Evolutionary conservation across 2,113 vertebrate species (phyloP), one percentile per base, ranked within the genome.

Genomic region (Toxotes chatareus): DNA sequence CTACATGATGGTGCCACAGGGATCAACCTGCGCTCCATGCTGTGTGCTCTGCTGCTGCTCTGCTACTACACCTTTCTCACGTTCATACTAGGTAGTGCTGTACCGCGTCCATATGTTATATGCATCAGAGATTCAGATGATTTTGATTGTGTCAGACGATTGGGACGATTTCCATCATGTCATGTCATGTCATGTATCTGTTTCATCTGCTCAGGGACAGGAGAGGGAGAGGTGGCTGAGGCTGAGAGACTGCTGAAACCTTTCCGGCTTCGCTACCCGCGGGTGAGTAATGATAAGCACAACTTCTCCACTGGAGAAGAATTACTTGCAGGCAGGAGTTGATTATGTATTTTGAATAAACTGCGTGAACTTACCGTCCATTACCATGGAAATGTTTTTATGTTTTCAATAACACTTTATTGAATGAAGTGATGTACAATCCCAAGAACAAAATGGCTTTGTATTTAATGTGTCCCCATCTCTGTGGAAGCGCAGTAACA

Each of bases 11-110:
- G 95, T 0, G 95, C 94, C 31, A 92, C 88, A 0, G 94, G 86
- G n/a, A 71, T 88, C 62, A 96, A 95, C 74, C 88, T 96, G 82
- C 95, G 96, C 86, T 96, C 96, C 80, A 92, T 96, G 94, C 92
- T 96, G 59, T 96, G 95, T 17, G 94, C 92, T 14, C 92, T 96
- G 78, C 93, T 96, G 19, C 91, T 96, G 80, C 95, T 96, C 67
- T 96, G 96, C 76, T 96, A 95, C 88, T 95, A 96, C 91, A 96
- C 95, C 75, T 96, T 96, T 76, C 94, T 96, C 83, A 95, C 94
- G 7, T 95, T 96, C 86, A 94, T 96, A 61, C 90, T 96, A 8
- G 96, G 96, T 96, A 70, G 53, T 16, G 27, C 40, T 67, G 38
- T 40, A 34, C 8, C 5, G 4, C 46, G 0, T 36, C 19, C 53